phyloP scores from a whole-genome alignment of 2,888 invertebrate genomes.

The Athalia rosae region DNA sequence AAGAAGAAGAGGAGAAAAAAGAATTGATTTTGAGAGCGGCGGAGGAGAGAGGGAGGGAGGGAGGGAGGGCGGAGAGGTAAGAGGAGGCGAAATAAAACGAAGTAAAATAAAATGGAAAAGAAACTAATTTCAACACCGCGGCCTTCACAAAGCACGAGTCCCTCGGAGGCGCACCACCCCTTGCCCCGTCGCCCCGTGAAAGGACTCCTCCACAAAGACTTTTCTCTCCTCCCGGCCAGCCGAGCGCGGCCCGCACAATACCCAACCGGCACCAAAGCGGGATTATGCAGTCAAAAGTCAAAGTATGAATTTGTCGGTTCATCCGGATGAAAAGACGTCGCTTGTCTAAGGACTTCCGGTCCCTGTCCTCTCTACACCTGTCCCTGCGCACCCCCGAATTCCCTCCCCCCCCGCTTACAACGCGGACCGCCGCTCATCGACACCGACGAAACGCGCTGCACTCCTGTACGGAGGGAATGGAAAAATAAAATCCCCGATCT shows the following conservation, averaged over 20 bases:
- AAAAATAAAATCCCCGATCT: too few relatives aligned
- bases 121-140: conserved; percentile 27
- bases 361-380: conserved; percentile 65
- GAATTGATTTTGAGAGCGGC: not conserved
- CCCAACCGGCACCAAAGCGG: conserved; percentile 51
- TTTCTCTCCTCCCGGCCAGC: conserved; percentile 43
- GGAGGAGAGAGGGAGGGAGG: not conserved
- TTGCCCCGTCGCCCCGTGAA: conserved; percentile 8
- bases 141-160: conserved; percentile 18
- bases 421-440: too few relatives aligned
- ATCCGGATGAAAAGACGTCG: conserved; percentile 66
- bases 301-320: conserved; percentile 71
- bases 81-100: not conserved
- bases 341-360: conserved; percentile 71
- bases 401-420: too few relatives aligned
- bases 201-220: conserved; percentile 36
- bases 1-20: too few relatives aligned
- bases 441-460: too few relatives aligned
- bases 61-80: not conserved
- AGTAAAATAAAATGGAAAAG: not conserved
- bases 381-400: conserved; percentile 49
- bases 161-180: not conserved
- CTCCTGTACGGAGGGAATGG: too few relatives aligned
- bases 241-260: conserved; percentile 55
- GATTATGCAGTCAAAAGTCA: conserved; percentile 72